phyloP scores from a whole-genome alignment of 2,888 invertebrate genomes.

The Phengaris arion region DNA sequence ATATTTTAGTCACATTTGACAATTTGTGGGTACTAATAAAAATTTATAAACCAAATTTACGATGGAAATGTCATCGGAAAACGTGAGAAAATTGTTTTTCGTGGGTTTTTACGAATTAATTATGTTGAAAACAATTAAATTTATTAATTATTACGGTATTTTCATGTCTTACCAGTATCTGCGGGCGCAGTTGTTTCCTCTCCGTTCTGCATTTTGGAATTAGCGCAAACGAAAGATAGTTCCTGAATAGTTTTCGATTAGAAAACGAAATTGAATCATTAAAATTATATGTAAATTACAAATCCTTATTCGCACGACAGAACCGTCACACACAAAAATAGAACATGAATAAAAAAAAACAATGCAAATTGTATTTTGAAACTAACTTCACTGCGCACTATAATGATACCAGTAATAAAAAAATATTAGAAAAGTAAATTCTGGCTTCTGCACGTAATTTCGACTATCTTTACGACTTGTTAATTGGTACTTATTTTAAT shows the following conservation, averaged over 20 bases:
- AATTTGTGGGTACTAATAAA: slow-evolving; percentile 61
- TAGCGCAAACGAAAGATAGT: slow-evolving; percentile 63
- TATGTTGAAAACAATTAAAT: slow-evolving; percentile 56
- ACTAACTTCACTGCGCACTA: slow-evolving; percentile 55
- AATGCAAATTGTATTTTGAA: slow-evolving; percentile 35
- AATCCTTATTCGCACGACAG: slow-evolving; percentile 62
- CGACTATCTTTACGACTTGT: neutral
- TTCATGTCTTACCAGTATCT: slow-evolving; percentile 67
- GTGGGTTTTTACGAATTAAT: slow-evolving; percentile 44
- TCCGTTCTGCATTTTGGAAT: slow-evolving; percentile 75
- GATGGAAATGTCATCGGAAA: neutral
- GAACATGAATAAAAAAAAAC: slow-evolving; percentile 74
- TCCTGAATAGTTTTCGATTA: slow-evolving; percentile 46
- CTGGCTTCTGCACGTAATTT: too few species aligned
- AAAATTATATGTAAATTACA: slow-evolving; percentile 65
- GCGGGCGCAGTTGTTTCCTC: slow-evolving; percentile 62
- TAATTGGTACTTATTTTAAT: neutral
- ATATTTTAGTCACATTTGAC: slow-evolving; percentile 23
- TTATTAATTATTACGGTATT: slow-evolving; percentile 60
- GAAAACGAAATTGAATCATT: slow-evolving; percentile 63
- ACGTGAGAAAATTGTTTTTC: neutral
- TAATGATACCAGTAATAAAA: slow-evolving; percentile 43
- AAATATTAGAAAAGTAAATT: too few species aligned
- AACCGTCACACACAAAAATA: slow-evolving; percentile 80
- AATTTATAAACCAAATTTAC: slow-evolving; percentile 35